Evolutionary conservation across 64 coral and sea anemone genomes (phyloP).

Genomic region (Dendrophyllia cribrosa): DNA sequence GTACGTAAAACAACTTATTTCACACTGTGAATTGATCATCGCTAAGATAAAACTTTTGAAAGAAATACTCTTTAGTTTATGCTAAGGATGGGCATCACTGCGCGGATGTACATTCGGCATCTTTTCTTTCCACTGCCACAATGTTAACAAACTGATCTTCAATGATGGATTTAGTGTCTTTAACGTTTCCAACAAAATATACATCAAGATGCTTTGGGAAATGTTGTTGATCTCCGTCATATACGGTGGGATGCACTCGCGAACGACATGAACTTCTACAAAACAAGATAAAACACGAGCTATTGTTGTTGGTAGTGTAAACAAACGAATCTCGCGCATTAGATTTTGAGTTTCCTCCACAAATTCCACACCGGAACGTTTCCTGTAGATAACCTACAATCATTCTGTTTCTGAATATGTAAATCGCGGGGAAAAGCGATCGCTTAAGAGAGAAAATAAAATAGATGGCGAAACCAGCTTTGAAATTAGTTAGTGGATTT

Average conservation of each 20-base stretch:
- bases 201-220: slow-evolving; percentile 83
- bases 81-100: not conserved
- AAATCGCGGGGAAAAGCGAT: slow-evolving; percentile 86
- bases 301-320: slow-evolving; percentile 46
- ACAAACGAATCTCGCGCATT: slow-evolving; percentile 8
- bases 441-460: slow-evolving; percentile 80
- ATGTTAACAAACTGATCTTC: slow-evolving; percentile 56
- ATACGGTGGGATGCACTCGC: slow-evolving; percentile 75
- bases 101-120: not conserved
- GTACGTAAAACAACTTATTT: not conserved
- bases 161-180: slow-evolving; percentile 47
- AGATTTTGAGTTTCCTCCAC: not conserved
- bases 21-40: not conserved
- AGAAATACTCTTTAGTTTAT: not conserved
- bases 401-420: slow-evolving; percentile 89
- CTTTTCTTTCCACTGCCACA: slow-evolving; percentile 43
- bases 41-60: not conserved
- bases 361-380: slow-evolving; percentile 58
- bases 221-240: slow-evolving; percentile 87
- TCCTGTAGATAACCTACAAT: slow-evolving; percentile 81
- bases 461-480: slow-evolving; percentile 64
- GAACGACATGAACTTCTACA: slow-evolving; percentile 57
- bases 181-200: slow-evolving; percentile 60
- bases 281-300: slow-evolving; percentile 64
- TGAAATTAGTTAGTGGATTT: slow-evolving; percentile 26